Conservation (phyloP, 2,888 invertebrate genomes). For the Oscheius sp. region DNA sequence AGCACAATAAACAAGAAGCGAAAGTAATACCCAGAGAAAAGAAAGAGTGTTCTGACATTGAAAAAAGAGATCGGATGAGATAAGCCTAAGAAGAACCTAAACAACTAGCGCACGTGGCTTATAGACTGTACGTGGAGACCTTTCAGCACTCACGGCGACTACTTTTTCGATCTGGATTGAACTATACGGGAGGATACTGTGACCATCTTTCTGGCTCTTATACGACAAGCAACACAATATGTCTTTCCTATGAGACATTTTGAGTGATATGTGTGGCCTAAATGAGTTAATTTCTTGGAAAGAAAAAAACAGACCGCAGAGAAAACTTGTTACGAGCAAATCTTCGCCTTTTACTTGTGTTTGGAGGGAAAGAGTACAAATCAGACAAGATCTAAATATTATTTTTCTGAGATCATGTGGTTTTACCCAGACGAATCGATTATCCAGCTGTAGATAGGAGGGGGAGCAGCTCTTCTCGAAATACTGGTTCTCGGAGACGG, state of each 20-base stretch:
- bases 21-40: neutral
- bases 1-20: neutral
- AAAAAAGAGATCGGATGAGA: conserved; percentile 9
- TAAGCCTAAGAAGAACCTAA: neutral
- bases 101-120: conserved; percentile 11
- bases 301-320: conserved; percentile 34
- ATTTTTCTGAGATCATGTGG: neutral
- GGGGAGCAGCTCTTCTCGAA: conserved; percentile 15
- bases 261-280: conserved; percentile 51
- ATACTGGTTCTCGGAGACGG: conserved; percentile 19
- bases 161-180: neutral
- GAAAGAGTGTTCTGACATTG: neutral
- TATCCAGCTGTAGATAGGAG: conserved; percentile 46
- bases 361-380: conserved; percentile 47
- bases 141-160: neutral
- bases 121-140: neutral
- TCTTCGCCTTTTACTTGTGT: conserved; percentile 41
- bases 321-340: conserved; percentile 34
- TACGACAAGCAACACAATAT: conserved; percentile 45
- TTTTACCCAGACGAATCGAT: conserved; percentile 41
- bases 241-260: conserved; percentile 39
- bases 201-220: conserved; percentile 39
- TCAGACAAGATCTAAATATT: conserved; percentile 46
- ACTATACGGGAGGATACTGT: neutral
- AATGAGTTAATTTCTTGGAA: neutral